A percentile compares a stretch with the other conserved stretches of the same genome.
phyloP scores from a whole-genome alignment of 2,113 vertebrate genomes.

The Sinocyclocheilus grahami region DNA sequence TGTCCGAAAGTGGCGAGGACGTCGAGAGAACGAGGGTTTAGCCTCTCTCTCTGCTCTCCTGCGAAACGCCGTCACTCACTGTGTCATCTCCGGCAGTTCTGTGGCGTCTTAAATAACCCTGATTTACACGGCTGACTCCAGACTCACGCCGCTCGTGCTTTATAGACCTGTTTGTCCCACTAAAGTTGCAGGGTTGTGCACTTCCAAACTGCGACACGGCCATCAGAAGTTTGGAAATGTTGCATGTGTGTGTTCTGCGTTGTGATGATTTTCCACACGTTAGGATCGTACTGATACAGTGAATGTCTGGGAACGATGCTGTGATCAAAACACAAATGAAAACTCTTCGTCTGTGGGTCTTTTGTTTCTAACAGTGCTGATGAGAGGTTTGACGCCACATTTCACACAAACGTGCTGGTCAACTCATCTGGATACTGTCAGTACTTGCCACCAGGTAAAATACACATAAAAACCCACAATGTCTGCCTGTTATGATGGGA shows the following conservation, averaged over 20 bases:
- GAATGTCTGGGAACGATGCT: not conserved
- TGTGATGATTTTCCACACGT: too few species aligned
- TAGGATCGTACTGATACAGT: too few species aligned
- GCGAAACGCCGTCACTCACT: not conserved
- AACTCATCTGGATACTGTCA: slow-evolving; percentile 89
- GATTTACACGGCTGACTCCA: slow-evolving; percentile 22
- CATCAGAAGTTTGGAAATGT: not conserved
- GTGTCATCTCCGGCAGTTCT: slow-evolving; percentile 27
- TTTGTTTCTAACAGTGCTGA: slow-evolving; percentile 79
- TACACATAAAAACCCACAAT: too few species aligned
- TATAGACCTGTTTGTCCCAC: slow-evolving; percentile 12
- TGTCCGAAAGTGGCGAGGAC: not conserved
- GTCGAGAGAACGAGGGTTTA: not conserved
- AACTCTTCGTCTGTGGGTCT: slow-evolving; percentile 26
- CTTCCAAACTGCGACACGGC: not conserved
- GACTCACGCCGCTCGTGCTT: not conserved
- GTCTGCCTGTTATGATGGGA: not conserved
- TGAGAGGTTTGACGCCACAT: slow-evolving; percentile 90
- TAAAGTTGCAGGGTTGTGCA: slow-evolving; percentile 16
- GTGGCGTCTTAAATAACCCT: slow-evolving; percentile 19
- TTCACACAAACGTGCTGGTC: slow-evolving; percentile 91
- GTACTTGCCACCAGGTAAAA: slow-evolving; percentile 89
- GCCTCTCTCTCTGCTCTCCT: not conserved
- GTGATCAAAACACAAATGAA: not conserved
- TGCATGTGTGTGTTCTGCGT: too few species aligned